These are phyloP conservation scores for Sandelia bainsii DNA, from an alignment of 2,797 vertebrate species.

Conservation along the genomic window DNA sequence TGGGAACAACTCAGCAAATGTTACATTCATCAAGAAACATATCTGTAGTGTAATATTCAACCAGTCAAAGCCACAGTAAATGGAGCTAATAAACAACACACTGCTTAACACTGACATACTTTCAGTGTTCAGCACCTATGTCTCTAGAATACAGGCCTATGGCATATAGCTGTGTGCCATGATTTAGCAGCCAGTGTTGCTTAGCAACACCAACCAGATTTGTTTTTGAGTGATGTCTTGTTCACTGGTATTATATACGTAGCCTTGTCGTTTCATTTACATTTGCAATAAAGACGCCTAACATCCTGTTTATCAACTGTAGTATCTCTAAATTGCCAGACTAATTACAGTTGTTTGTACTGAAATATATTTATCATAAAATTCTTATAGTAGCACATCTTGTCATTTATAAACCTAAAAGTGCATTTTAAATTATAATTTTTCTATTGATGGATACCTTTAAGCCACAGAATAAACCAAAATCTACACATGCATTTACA, in stretches of 20 bases:
- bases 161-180: constrained; percentile 9
- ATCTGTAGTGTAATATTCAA: not conserved
- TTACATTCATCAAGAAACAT: constrained; percentile 10
- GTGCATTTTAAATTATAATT: too few relatives aligned
- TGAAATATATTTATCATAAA: not conserved
- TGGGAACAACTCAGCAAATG: not conserved
- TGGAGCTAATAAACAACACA: not conserved
- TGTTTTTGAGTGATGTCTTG: constrained; percentile 23
- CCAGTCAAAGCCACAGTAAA: not conserved
- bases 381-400: not conserved
- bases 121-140: constrained; percentile 25
- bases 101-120: not conserved
- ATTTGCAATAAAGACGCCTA: constrained; percentile 22
- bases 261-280: constrained; percentile 31
- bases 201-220: constrained; percentile 51
- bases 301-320: not conserved
- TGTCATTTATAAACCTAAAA: not conserved
- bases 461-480: not conserved
- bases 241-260: constrained; percentile 33
- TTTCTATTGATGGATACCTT: not conserved
- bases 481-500: not conserved
- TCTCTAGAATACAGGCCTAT: constrained; percentile 29
- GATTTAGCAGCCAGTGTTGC: constrained; percentile 41
- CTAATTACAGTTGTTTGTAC: not conserved
- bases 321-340: constrained; percentile 3